Base-by-base conservation (phyloP, 37 sponge, comb jelly and placozoan genomes). In the Ephydatia muelleri region DNA sequence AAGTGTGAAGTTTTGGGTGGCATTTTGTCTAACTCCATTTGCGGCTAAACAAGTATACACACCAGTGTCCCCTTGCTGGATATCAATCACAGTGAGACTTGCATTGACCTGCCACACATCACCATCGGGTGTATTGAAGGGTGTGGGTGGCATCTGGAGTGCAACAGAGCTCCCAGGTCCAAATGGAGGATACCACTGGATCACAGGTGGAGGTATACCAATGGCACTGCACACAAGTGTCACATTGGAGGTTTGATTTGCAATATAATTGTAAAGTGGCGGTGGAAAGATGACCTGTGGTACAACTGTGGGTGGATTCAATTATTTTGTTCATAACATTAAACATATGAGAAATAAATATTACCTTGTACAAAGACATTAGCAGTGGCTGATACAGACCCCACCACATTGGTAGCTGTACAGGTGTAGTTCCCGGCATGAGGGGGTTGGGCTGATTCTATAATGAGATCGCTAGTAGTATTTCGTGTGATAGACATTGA, bases 141-240 rank as follows among this genome's bases (percentile, higher is more conserved):
- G 75, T 83, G 36, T 66, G 47, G 29, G 77, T 69, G 48, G 26
- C 35, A 57, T 47, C 76, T 76, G 70, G 31, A 77, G 9, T 27
- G 34, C 21, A 37, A 23, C 39, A 2, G 35, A 36, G 0, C 32
- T 71, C 21, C 30, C 30, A n/a, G 32, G 0, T 33, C 31, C 72
- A 34, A 33, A 14, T 12, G 30, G 25, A 14, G 32, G 29, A 70
- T 79, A 82, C 88, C 91, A 94, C 26, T 32, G 27, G 48, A 94
- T 87, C 65, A 38, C 49, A 4, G 94, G 94, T 13, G 83, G 68
- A 40, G 94, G 94, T 28, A 82, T 39, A 72, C 89, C 94, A 73
- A 35, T 72, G 67, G 86, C 91, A 25, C 31, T 83, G 48, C 94
- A 94, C 37, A 68, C 76, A 33, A 90, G 70, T 31, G 78, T 84